Conservation (phyloP, 2,797 vertebrate species). For the Borostomias antarcticus region DNA sequence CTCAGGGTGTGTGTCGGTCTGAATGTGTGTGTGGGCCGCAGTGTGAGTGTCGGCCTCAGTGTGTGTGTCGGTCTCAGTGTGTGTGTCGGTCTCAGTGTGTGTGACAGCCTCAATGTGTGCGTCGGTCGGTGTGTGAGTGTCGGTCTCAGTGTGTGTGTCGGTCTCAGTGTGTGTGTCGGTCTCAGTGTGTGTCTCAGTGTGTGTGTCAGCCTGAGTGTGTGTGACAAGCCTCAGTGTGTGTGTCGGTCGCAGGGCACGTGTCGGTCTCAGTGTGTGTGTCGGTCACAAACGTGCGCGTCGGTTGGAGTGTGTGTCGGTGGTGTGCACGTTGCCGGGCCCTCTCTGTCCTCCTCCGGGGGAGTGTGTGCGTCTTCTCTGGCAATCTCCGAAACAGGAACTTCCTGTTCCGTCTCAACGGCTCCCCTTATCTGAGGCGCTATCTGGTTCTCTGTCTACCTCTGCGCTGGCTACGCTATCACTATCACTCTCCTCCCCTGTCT, state of each 20-base stretch:
- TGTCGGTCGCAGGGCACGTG: constrained; percentile 6
- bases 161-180: neutral
- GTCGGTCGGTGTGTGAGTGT: too few relatives aligned
- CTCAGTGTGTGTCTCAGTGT: neutral
- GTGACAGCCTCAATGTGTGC: too few relatives aligned
- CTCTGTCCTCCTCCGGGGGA: neutral
- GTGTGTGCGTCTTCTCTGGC: neutral
- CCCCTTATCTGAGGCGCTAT: neutral
- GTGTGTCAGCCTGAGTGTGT: neutral
- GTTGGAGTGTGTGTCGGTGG: constrained; percentile 7
- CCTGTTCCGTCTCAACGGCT: constrained; percentile 3
- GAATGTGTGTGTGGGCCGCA: too few relatives aligned
- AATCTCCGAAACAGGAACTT: constrained; percentile 16
- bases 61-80: neutral
- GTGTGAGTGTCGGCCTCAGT: too few relatives aligned
- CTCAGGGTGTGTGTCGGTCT: too few relatives aligned
- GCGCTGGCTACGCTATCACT: constrained; percentile 13
- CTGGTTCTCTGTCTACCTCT: neutral
- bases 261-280: neutral
- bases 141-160: too few relatives aligned
- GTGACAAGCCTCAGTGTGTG: neutral
- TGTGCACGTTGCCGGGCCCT: constrained; percentile 17
- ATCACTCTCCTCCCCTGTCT: constrained; percentile 24
- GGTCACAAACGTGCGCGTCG: neutral
- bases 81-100: neutral